Base-by-base conservation (phyloP, 2,797 vertebrate genomes). In the Spatula clypeata region DNA sequence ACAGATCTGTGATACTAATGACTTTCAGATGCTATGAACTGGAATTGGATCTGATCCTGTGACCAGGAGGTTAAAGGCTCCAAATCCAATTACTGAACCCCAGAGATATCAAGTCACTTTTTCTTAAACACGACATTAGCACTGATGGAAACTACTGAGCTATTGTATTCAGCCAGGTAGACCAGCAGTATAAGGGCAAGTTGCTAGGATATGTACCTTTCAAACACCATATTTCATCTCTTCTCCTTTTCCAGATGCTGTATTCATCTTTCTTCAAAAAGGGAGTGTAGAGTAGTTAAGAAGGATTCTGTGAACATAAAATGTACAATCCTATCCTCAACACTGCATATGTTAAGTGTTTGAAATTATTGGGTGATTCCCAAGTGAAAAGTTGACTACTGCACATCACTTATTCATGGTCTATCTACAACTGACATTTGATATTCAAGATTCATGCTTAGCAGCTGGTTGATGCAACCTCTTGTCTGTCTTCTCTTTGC, bases 41-140 rank as follows among this genome's bases (percentile, higher is more conserved):
- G 71, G 36, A 79, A 91, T 13, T 88, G 40, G 71, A 86, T 86
- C 47, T 88, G 73, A 90, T 69, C 47, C 47, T 85, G 24, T 88
- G 67, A 85, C 93, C 75, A 36, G n/a, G 32, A 88, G 91, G 88
- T 79, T 76, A 96, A 96, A 96, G 93, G 90, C 32, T 93, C 83
- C 71, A 93, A 93, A 95, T 95, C 60, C 95, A 91, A 85, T 93
- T 96, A 95, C 76, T 2, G 14, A 67, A 82, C 49, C 83, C 64
- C 67, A 58, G 77, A 94, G 74, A 86, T 49, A 90, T n/a, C 40
- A 71, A 93, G 87, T 76, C 64, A n/a, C 32, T 94, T 96, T 76
- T 88, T 61, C 61, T 92, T 92, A 90, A 93, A 88, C 26, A 16
- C 71, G 77, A 64, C 29, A 1, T 38, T 67, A 92, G 64, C 57